Evolutionary conservation across 1,140 invertebrate species (phyloP).

Genomic region (Eriosoma lanigerum): DNA sequence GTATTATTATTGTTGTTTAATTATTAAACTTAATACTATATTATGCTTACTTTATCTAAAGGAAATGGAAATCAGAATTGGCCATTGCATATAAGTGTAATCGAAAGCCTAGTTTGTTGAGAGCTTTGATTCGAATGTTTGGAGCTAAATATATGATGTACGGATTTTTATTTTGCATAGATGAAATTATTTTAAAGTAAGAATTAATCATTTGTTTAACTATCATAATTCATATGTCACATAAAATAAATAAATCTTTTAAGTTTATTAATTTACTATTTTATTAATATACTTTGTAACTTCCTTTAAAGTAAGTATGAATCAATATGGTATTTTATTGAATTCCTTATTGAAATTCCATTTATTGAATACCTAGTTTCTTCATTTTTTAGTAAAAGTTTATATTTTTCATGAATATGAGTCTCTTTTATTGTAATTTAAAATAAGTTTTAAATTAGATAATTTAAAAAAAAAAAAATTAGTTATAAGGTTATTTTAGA

Average conservation of each 20-base stretch:
- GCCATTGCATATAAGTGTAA: conserved; percentile 57
- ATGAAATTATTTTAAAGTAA: conserved; percentile 61
- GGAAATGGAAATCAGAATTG: conserved; percentile 55
- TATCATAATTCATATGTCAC: too few relatives aligned
- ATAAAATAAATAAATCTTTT: too few relatives aligned
- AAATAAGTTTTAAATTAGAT: too few relatives aligned
- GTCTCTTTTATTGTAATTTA: too few relatives aligned
- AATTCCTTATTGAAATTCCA: neutral
- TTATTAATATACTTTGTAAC: neutral
- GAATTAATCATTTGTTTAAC: neutral
- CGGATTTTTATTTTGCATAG: conserved; percentile 61
- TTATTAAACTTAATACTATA: neutral
- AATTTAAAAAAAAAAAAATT: too few relatives aligned
- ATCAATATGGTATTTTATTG: neutral
- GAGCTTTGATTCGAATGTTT: conserved; percentile 62
- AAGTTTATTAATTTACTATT: too few relatives aligned
- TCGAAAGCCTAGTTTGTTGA: conserved; percentile 61
- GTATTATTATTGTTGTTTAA: too few relatives aligned
- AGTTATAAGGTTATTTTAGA: neutral
- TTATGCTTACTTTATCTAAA: conserved; percentile 8
- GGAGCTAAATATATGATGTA: conserved; percentile 61
- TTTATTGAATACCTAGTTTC: neutral
- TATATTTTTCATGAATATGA: too few relatives aligned
- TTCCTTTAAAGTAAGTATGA: neutral
- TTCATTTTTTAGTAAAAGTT: too few relatives aligned